Base-by-base conservation (phyloP, 2,113 vertebrate species). In the Nycticebus coucang region DNA sequence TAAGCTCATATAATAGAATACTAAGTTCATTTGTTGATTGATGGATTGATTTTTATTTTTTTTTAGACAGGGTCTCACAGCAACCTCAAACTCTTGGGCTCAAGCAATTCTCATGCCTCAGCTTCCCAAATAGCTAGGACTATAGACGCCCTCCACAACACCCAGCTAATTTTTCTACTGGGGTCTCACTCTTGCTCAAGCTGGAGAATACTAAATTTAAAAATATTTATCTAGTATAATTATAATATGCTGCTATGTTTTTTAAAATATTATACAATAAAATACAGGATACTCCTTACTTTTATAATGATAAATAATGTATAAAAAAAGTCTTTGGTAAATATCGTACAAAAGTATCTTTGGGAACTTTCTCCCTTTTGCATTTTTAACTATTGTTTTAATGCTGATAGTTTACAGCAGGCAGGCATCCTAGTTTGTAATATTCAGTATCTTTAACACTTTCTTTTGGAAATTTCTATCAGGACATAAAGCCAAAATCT, bases 181-280 rank as follows among this genome's bases (percentile, higher is more conserved):
- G 10, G 45, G 45, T 50, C 45, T 50, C 45, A 50, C 45, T 50
- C 45, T 50, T 50, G 7, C 45, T 50, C 45, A 50, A 10, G 45
- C 45, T 50, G 45, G 45, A 50, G 24, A 85, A 89, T 87, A 69
- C 7, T 64, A 92, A 94, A 57, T 64, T 77, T 78, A 85, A 94
- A 94, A 78, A 77, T 53, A 30, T 53, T 57, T 83, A 85, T 87
- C 14, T 69, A 86, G n/a, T 50, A 68, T n/a, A 59, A 84, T 72
- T 78, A 1, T 28, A 71, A 86, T 71, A 2, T 0, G 60, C 15
- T 78, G 9, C 11, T 93, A 11, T 90, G 9, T 80, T 85, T 90
- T 95, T 33, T 4, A 60, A 62, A 96, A 81, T 86, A 55, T 74
- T 79, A 59, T 57, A 59, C 64, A 86, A 24, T 94, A 84, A 92